Evolutionary conservation across 2,888 invertebrate genomes (phyloP).

Genomic region (Epistrophe eligans): DNA sequence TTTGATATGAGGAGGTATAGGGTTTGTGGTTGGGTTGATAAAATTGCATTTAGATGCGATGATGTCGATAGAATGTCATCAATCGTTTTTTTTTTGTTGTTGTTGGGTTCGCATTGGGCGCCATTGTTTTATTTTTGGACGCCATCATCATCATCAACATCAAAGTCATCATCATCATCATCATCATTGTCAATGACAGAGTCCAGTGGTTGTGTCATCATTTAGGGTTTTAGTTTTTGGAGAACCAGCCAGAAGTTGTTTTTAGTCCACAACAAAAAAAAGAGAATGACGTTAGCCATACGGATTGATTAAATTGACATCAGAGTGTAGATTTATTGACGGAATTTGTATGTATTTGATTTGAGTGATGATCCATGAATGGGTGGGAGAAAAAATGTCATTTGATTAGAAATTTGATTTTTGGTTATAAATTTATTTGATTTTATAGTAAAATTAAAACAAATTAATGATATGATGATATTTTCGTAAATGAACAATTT

Average conservation of each 20-base stretch:
- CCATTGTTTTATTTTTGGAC: slow-evolving; percentile 63
- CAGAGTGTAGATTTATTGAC: slow-evolving; percentile 43
- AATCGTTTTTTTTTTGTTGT: slow-evolving; percentile 40
- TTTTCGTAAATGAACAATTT: slow-evolving; percentile 43
- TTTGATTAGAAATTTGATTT: slow-evolving; percentile 72
- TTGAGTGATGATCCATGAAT: slow-evolving; percentile 50
- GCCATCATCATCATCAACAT: slow-evolving; percentile 72
- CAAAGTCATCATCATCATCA: slow-evolving; percentile 57
- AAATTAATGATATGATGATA: slow-evolving; percentile 46
- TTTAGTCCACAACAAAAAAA: slow-evolving; percentile 32
- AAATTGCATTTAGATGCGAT: slow-evolving; percentile 79
- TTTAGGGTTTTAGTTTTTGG: slow-evolving; percentile 59
- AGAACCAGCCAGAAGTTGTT: slow-evolving; percentile 15
- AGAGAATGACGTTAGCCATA: slow-evolving; percentile 26
- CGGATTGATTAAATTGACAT: slow-evolving; percentile 67
- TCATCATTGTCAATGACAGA: slow-evolving; percentile 44
- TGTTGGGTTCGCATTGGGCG: slow-evolving; percentile 51
- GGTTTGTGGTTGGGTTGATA: slow-evolving; percentile 63
- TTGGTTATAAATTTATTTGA: slow-evolving; percentile 52
- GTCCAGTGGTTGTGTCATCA: slow-evolving; percentile 66
- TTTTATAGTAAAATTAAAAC: slow-evolving; percentile 49
- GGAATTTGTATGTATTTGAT: slow-evolving; percentile 35
- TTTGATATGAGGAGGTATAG: background rate
- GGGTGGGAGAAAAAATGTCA: slow-evolving; percentile 37
- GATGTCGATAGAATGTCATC: slow-evolving; percentile 60